A percentile compares a stretch with the other conserved stretches of the same genome.
These are phyloP conservation scores for Oxyruncus cristatus DNA, from an alignment of 2,113 vertebrate species.

Conservation along the genomic window DNA sequence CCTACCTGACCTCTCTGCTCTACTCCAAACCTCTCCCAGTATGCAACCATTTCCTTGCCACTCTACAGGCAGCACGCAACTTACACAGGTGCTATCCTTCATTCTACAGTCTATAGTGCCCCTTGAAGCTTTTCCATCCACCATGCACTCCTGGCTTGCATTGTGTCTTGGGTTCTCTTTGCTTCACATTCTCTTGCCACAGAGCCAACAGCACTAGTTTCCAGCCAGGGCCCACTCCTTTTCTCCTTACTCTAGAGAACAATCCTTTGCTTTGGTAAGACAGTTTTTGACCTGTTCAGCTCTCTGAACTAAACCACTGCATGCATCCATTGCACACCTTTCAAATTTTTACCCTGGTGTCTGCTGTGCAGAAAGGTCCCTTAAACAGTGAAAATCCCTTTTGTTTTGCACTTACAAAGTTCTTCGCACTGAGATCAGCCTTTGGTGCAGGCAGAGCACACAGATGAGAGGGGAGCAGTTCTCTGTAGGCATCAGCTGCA, in stretches of 20 bases:
- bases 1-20: not conserved
- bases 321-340: not conserved
- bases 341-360: not conserved
- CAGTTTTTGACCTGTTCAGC: not conserved
- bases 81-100: not conserved
- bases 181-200: not conserved
- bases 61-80: not conserved
- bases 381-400: not conserved
- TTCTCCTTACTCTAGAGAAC: not conserved
- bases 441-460: not conserved
- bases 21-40: not conserved
- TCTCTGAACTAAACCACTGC: not conserved
- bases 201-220: not conserved
- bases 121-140: not conserved
- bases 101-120: no score
- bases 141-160: not conserved
- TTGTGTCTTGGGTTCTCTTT: not conserved
- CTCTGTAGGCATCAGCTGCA: not conserved
- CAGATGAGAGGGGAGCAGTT: not conserved
- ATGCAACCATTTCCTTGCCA: not conserved
- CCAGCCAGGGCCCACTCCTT: not conserved
- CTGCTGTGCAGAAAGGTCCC: not conserved
- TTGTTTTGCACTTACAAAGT: not conserved
- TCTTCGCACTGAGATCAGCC: not conserved
- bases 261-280: not conserved